phyloP scores from a whole-genome alignment of 1,140 invertebrate genomes.

The Steinernema khuongi region DNA sequence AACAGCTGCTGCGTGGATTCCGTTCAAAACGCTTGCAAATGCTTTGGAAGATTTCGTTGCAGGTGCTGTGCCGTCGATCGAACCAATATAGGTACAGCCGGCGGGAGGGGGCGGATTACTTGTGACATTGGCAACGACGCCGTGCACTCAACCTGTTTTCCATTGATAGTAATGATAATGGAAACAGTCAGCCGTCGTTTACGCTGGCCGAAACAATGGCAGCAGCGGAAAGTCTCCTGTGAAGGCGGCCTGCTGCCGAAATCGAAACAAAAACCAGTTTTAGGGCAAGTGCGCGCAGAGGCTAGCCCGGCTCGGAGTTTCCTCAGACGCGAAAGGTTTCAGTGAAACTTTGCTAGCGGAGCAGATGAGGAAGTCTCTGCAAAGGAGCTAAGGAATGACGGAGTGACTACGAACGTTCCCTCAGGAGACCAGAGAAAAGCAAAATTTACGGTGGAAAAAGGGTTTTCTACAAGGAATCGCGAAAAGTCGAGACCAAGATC shows the following conservation, averaged over 20 bases:
- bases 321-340: constrained; percentile 1
- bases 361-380: neutral
- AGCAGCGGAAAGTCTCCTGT: neutral
- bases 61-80: neutral
- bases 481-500: too few species aligned
- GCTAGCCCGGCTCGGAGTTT: neutral
- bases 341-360: neutral
- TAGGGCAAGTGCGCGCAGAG: neutral
- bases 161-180: constrained; percentile 4
- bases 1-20: neutral
- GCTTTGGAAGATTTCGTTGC: neutral
- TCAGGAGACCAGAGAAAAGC: too few species aligned
- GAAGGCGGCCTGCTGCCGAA: neutral
- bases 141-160: neutral
- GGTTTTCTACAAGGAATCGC: too few species aligned
- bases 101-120: neutral
- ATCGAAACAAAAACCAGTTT: constrained; percentile 11
- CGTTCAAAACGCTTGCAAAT: neutral
- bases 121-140: neutral
- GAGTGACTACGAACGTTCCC: too few species aligned
- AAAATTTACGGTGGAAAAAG: too few species aligned
- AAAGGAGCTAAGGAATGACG: too few species aligned
- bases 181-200: neutral
- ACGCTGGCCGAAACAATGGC: neutral
- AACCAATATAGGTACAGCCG: neutral